Evolutionary conservation across 2,888 invertebrate species (phyloP).

Genomic region (Heteromyza rotundicornis): DNA sequence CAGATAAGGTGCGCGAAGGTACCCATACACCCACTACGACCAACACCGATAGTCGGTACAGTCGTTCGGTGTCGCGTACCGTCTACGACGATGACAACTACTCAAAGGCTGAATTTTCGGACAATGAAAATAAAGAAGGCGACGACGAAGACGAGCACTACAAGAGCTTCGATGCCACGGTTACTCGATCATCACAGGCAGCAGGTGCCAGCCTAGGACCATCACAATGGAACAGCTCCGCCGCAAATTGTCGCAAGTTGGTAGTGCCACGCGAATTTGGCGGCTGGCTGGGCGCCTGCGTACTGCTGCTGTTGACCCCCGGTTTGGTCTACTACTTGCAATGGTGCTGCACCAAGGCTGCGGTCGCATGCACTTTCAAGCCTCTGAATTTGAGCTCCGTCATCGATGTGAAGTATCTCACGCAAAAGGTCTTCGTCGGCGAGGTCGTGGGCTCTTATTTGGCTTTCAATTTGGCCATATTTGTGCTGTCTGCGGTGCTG

Average conservation of each 20-base stretch:
- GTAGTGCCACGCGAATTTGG: conserved; percentile 53
- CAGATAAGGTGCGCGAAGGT: conserved; percentile 33
- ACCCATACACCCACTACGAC: conserved; percentile 39
- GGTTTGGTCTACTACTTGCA: conserved; percentile 49
- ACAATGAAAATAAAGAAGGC: conserved; percentile 33
- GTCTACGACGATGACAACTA: conserved; percentile 58
- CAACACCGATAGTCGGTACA: conserved; percentile 46
- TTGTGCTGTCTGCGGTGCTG: conserved; percentile 50
- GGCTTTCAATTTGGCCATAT: conserved; percentile 47
- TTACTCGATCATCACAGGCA: conserved; percentile 20
- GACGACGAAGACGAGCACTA: conserved; percentile 37
- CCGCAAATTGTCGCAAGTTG: conserved; percentile 44
- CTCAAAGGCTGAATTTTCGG: conserved; percentile 53
- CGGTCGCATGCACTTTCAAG: conserved; percentile 43
- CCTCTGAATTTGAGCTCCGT: conserved; percentile 36
- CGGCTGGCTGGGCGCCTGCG: conserved; percentile 46
- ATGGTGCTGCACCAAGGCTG: conserved; percentile 49
- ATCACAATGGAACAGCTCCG: conserved; percentile 26
- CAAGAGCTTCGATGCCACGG: conserved; percentile 46
- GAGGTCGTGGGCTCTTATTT: conserved; percentile 48
- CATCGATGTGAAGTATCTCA: conserved; percentile 40
- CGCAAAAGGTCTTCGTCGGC: conserved; percentile 45
- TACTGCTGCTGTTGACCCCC: conserved; percentile 48
- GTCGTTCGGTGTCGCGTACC: conserved; percentile 53
- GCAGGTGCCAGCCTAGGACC: conserved; percentile 7